Conservation (phyloP, 2,888 invertebrate genomes). For the Drosophila acutilabella region DNA sequence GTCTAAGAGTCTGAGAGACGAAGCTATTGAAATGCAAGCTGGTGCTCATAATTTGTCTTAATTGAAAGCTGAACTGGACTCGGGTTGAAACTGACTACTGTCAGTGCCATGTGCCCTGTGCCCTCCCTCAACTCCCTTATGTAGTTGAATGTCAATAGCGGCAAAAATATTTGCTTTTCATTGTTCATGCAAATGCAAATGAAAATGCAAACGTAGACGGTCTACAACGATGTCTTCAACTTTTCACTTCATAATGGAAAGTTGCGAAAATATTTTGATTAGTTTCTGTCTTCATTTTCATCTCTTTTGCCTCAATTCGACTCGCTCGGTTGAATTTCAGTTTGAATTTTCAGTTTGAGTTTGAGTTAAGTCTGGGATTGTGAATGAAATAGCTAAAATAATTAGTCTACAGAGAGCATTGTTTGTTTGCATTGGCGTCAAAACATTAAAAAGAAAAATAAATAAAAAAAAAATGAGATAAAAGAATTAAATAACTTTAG, state of each 20-base stretch:
- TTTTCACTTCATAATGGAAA: conserved; percentile 82
- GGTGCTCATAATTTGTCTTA: conserved; percentile 77
- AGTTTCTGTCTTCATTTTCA: conserved; percentile 64
- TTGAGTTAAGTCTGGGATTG: conserved; percentile 24
- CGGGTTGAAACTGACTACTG: conserved; percentile 7
- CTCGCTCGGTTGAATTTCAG: conserved; percentile 19
- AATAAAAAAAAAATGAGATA: conserved; percentile 15
- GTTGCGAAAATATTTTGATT: conserved; percentile 81
- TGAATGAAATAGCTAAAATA: conserved; percentile 63
- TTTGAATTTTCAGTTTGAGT: conserved; percentile 11
- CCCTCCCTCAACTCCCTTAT: conserved; percentile 42
- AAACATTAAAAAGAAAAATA: conserved; percentile 22
- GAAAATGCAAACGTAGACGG: conserved; percentile 74
- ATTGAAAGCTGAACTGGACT: conserved; percentile 57
- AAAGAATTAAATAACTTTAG: conserved; percentile 52
- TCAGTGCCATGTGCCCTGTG: conserved; percentile 7
- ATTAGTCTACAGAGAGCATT: conserved; percentile 79
- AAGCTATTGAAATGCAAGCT: conserved; percentile 70
- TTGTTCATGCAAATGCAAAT: conserved; percentile 80
- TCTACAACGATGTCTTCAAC: conserved; percentile 69
- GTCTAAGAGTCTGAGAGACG: neutral
- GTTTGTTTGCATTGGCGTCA: conserved; percentile 76
- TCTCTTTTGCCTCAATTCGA: conserved; percentile 4
- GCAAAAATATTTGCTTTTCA: conserved; percentile 80
- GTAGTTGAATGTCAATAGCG: conserved; percentile 78